Evolutionary conservation across 2,888 invertebrate species (phyloP), one percentile per base, ranked within the genome.

Genomic region (Drosophila ustulata): DNA sequence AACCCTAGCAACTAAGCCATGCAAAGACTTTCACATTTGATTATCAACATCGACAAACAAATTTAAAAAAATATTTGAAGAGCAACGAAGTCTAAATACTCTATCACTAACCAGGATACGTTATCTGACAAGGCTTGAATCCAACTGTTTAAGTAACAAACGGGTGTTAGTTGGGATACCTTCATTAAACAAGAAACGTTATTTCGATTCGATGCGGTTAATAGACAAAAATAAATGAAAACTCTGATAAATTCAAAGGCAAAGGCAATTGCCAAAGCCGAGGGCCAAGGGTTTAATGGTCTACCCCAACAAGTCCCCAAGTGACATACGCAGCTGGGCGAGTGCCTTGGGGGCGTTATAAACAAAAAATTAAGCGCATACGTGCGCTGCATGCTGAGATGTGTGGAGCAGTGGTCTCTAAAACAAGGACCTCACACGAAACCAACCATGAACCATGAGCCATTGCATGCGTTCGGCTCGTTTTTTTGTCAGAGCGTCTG

Each of bases 341-440:
- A 51, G 57, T 55, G 57, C 46, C 69, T 67, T 71, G 57, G 59
- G 50, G 67, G 80, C 55, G 82, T 71, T 71, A 87, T 78, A 84
- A 86, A 88, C 87, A 85, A 85, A 88, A 86, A 86, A 88, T 87
- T 83, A 88, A 87, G 74, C 89, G 80, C 74, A 81, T 72, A 86
- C 85, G 89, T 86, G 85, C 72, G 75, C 47, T 80, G 87, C 84
- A 83, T 88, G 61, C 65, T 30, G 39, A 56, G 51, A 28, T 23
- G 13, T 53, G 41, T 11, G n/a, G 37, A 13, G 13, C 5, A n/a
- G 13, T 13, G 39, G 7, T 3, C 39, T 52, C 66, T 32, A 41
- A 41, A 50, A 45, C 52, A 52, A 63, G 75, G 76, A 76, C 61
- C 76, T 58, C 76, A 75, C 51, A 66, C 56, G 62, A 62, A 13